Conservation (phyloP, 2,797 vertebrate genomes). For the Mormyrops boulengeri region DNA sequence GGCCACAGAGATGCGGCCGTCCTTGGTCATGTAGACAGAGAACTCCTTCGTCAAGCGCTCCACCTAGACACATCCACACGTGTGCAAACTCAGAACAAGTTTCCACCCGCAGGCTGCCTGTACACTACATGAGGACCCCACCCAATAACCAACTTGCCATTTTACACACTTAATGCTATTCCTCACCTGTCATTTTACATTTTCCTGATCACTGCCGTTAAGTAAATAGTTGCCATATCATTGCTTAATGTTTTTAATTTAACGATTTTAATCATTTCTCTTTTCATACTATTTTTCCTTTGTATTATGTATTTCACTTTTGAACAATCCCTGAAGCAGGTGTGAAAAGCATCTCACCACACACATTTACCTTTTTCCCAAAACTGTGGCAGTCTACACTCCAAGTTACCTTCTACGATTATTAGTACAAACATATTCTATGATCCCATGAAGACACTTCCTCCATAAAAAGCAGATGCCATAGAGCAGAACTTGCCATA, state of each 20-base stretch:
- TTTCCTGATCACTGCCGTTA: not conserved
- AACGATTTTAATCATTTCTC: not conserved
- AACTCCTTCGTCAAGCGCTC: conserved; percentile 87
- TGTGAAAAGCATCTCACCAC: not conserved
- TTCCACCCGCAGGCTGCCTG: not conserved
- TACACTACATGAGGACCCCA: not conserved
- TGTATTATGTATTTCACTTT: not conserved
- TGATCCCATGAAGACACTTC: not conserved
- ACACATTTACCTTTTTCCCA: not conserved
- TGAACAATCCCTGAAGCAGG: not conserved
- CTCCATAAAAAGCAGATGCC: not conserved
- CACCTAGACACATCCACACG: conserved; percentile 61
- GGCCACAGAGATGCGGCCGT: conserved; percentile 91
- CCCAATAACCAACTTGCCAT: not conserved
- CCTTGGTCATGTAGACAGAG: conserved; percentile 97
- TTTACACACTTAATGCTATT: not conserved
- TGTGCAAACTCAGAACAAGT: not conserved
- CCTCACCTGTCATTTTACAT: not conserved
- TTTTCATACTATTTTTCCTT: not conserved
- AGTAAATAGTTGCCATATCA: not conserved
- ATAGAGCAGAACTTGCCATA: not conserved
- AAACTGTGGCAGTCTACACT: not conserved
- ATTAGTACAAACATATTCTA: not conserved
- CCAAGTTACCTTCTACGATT: not conserved
- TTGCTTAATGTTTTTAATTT: not conserved